These are phyloP conservation scores for Rhingia campestris DNA, from an alignment of 2,888 invertebrate species.

Conservation along the genomic window DNA sequence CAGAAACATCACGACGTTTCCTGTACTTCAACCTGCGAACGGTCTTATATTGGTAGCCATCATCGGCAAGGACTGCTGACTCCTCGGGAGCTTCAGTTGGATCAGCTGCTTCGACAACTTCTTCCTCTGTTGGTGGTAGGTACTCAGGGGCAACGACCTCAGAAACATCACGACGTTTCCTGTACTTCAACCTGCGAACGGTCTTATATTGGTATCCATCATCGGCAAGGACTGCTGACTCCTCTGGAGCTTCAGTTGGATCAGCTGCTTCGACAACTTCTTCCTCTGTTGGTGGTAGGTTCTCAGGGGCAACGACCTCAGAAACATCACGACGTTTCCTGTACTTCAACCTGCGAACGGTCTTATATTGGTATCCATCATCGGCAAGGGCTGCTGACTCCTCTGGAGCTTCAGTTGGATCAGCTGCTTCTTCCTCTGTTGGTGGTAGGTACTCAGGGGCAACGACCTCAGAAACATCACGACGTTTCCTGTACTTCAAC, in stretches of 20 bases:
- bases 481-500: no score
- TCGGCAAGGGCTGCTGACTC: constrained; percentile 38
- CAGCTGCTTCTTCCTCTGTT: no score
- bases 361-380: constrained; percentile 66
- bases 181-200: constrained; percentile 36
- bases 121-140: constrained; percentile 76
- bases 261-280: constrained; percentile 15
- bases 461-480: no score
- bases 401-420: constrained; percentile 30
- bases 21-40: no score
- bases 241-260: constrained; percentile 17
- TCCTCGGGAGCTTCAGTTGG: no score
- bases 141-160: constrained; percentile 72
- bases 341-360: constrained; percentile 54
- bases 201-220: constrained; percentile 63
- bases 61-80: no score
- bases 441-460: no score
- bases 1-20: no score
- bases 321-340: constrained; percentile 55
- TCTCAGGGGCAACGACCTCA: constrained; percentile 46
- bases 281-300: constrained; percentile 18
- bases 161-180: constrained; percentile 38
- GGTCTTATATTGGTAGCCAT: no score
- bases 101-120: constrained; percentile 57
- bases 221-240: constrained; percentile 66